Conservation (phyloP, 2,888 invertebrate species). For the Xiphydria camelus region DNA sequence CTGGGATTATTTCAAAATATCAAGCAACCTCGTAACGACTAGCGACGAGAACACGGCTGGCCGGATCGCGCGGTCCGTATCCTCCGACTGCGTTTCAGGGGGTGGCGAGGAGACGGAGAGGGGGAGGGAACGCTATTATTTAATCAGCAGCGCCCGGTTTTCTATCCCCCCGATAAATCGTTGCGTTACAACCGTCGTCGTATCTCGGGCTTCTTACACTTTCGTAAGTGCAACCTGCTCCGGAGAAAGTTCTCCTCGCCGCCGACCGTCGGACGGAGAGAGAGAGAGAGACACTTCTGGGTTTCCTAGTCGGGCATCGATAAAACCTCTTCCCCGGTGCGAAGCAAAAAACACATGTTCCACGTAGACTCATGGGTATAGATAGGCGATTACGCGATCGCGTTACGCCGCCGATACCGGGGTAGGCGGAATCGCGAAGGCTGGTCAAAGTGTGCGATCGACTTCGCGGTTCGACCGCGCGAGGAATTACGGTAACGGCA, state of each 20-base stretch:
- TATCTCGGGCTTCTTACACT: slow-evolving; percentile 17
- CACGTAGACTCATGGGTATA: background rate
- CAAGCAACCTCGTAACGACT: no score
- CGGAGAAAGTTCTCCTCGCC: slow-evolving; percentile 32
- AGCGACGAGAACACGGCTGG: no score
- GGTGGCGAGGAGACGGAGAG: no score
- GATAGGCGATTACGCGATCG: no score
- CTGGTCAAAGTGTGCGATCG: no score
- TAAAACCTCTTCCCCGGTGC: slow-evolving; percentile 23
- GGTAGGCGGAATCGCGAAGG: no score
- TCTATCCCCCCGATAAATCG: slow-evolving; percentile 6
- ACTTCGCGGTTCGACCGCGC: no score
- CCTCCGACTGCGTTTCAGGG: no score
- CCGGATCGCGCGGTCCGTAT: no score
- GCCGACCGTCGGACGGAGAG: slow-evolving; percentile 13
- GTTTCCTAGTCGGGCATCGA: slow-evolving; percentile 33
- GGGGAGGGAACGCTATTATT: background rate
- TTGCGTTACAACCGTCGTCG: slow-evolving; percentile 11
- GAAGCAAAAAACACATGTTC: slow-evolving; percentile 1
- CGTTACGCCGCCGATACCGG: no score
- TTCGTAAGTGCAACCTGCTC: slow-evolving; percentile 31
- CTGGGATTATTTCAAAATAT: no score
- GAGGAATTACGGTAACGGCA: no score
- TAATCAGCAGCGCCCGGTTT: background rate
- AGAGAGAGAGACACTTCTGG: slow-evolving; percentile 7